Conservation (phyloP, 2,113 vertebrate species). For the Hippocampus zosterae region DNA sequence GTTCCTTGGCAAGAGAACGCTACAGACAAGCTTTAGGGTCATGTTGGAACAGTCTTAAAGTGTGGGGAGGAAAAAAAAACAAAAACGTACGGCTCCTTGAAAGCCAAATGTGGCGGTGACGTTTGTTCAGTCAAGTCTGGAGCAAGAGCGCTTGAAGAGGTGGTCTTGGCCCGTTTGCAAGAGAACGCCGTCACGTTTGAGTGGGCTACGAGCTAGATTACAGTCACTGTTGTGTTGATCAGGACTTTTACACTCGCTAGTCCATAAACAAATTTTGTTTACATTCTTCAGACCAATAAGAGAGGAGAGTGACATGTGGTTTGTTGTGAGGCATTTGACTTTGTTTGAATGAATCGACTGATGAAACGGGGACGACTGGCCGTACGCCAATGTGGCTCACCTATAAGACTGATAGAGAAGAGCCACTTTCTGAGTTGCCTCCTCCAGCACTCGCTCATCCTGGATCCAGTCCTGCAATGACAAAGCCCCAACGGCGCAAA, state of each 20-base stretch:
- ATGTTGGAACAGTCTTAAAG: too few species aligned
- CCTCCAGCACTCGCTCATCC: slow-evolving; percentile 92
- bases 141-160: too few species aligned
- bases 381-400: slow-evolving; percentile 58
- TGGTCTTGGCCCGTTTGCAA: too few species aligned
- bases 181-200: background rate
- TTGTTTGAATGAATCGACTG: background rate
- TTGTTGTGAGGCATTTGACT: background rate
- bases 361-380: background rate
- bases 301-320: background rate
- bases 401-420: slow-evolving; percentile 90
- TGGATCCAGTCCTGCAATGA: slow-evolving; percentile 86
- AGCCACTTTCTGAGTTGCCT: slow-evolving; percentile 95
- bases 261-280: background rate
- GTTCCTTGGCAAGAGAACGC: too few species aligned
- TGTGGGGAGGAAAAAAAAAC: too few species aligned
- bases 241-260: background rate
- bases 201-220: background rate
- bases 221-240: background rate
- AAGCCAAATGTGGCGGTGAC: too few species aligned
- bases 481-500: background rate
- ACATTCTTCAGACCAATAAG: background rate
- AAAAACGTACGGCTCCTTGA: too few species aligned
- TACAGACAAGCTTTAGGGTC: too few species aligned
- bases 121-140: too few species aligned